A percentile compares a stretch with the other conserved stretches of the same genome.
Evolutionary conservation across 1,140 invertebrate genomes (phyloP).

Genomic region (Platyura marginata): DNA sequence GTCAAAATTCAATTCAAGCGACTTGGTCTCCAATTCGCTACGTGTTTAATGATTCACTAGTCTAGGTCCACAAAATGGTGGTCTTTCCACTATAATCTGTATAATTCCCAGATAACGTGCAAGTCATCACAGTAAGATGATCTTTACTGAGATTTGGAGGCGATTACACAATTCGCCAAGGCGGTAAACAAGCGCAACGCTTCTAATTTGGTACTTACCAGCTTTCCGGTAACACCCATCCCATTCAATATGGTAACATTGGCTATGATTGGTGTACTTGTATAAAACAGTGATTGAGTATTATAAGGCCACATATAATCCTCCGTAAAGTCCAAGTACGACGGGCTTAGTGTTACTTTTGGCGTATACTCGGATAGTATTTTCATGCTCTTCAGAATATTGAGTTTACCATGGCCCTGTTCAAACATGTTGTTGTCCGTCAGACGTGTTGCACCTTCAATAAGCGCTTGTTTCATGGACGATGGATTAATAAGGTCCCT

Average conservation of each 20-base stretch:
- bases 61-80: no score
- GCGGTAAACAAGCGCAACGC: no score
- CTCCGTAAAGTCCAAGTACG: slow-evolving; percentile 67
- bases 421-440: slow-evolving; percentile 89
- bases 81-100: neutral
- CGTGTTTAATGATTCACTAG: no score
- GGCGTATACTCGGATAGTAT: slow-evolving; percentile 63
- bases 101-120: no score
- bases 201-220: slow-evolving; percentile 25
- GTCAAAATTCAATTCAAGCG: no score
- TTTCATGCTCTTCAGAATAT: slow-evolving; percentile 61
- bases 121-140: no score
- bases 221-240: slow-evolving; percentile 67
- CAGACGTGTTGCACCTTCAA: slow-evolving; percentile 68
- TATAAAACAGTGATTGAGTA: slow-evolving; percentile 82
- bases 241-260: slow-evolving; percentile 85
- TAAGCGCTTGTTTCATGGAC: slow-evolving; percentile 85
- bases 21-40: no score
- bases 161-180: no score
- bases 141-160: no score
- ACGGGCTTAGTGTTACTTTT: slow-evolving; percentile 51
- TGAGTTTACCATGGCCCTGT: slow-evolving; percentile 87
- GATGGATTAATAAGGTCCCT: slow-evolving; percentile 66
- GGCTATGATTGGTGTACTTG: slow-evolving; percentile 69
- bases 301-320: slow-evolving; percentile 98